Evolutionary conservation across 2,888 invertebrate species (phyloP), one percentile per base, ranked within the genome.

Genomic region (Cryptocheilus praepositus): DNA sequence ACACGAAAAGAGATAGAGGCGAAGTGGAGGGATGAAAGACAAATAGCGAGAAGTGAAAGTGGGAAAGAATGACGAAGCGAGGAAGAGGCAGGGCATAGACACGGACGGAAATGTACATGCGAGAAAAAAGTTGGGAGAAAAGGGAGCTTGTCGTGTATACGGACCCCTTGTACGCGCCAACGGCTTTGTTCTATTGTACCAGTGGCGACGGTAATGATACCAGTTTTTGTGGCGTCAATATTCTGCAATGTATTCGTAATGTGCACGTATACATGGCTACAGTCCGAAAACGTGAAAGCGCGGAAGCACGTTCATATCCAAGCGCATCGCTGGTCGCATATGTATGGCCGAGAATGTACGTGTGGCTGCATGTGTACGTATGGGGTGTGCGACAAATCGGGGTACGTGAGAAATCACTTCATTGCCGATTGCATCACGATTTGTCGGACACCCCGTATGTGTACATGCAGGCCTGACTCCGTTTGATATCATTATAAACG

Each of bases 401-500:
- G 36, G 25, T 25, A 25, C 3, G 11, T 1, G 8, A 36, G 36
- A 36, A 36, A 36, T 36, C 36, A 36, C 36, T 36, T 11, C 36
- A 36, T 36, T 36, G 36, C 36, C 36, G 36, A 11, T 36, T 36
- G 36, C 13, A 7, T 36, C 61, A 71, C 55, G 62, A 66, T 54
- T 66, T 57, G 49, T 8, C 49, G n/a, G 16, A 22, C 22, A 44
- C 4, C 60, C 21, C 55, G 56, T 21, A 43, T 28, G 60, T 15
- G 56, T 36, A 51, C 60, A 65, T 57, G 60, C 60, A 53, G 54
- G 60, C 65, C 45, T 70, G 75, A 1, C 11, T 11, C 4, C 36
- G 18, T 49, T 64, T 76, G 77, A 81, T 81, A 77, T 80, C 77
- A 83, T 85, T 81, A 81, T 81, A 80, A 84, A 84, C 79, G 84